Evolutionary conservation across 2,888 invertebrate species (phyloP).

Genomic region (Polietes domitor): DNA sequence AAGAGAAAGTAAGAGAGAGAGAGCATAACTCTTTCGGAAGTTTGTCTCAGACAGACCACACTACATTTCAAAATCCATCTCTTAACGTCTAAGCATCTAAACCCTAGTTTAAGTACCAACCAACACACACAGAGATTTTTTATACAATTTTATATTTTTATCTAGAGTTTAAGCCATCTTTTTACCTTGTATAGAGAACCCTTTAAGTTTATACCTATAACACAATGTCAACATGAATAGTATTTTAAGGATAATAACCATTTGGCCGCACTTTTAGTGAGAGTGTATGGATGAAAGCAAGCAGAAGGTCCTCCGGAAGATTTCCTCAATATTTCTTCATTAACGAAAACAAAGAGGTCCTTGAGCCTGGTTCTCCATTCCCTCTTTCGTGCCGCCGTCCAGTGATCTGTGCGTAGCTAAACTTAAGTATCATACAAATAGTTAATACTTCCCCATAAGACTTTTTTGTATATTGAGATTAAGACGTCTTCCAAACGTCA

Average conservation of each 20-base stretch:
- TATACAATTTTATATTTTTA: conserved; percentile 26
- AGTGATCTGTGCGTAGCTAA: conserved; percentile 1
- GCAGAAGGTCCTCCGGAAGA: background rate
- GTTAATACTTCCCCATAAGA: conserved; percentile 9
- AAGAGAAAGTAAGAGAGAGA: conserved; percentile 3
- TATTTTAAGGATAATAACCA: conserved; percentile 14
- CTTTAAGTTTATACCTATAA: no score
- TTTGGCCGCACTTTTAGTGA: conserved; percentile 8
- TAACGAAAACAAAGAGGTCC: no score
- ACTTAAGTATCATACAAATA: background rate
- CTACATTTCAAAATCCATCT: background rate
- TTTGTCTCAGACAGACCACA: no score
- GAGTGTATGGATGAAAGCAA: conserved; percentile 4
- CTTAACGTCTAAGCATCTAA: no score
- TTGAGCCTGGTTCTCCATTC: background rate
- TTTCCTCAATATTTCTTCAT: no score
- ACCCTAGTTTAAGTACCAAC: background rate
- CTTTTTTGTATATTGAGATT: conserved; percentile 5
- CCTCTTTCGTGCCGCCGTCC: conserved; percentile 24
- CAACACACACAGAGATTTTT: conserved; percentile 9
- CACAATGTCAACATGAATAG: conserved; percentile 27
- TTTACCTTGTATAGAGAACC: conserved; percentile 13
- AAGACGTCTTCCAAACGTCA: background rate
- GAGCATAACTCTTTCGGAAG: conserved; percentile 28
- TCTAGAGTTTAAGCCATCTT: conserved; percentile 15